phyloP scores from a whole-genome alignment of 2,113 vertebrate species.

The Potamarius usumacintae region DNA sequence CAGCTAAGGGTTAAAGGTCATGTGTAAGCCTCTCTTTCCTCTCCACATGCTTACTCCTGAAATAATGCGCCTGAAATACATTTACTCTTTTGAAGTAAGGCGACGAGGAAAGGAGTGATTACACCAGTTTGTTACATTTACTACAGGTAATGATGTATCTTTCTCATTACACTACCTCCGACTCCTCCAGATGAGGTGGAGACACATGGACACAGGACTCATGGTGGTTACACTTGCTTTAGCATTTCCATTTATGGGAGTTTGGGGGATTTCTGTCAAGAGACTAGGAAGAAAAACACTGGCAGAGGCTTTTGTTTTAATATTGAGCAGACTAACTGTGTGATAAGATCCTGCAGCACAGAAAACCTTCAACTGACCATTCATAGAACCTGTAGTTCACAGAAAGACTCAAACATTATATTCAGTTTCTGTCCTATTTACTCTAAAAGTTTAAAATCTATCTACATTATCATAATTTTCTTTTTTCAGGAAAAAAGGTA shows the following conservation, averaged over 20 bases:
- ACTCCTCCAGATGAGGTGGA: not conserved
- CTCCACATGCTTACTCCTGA: constrained; percentile 12
- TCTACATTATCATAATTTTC: not conserved
- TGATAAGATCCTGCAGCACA: constrained; percentile 5
- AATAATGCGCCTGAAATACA: constrained; percentile 18
- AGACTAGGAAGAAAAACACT: not conserved
- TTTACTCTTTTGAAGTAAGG: not conserved
- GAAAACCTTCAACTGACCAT: not conserved
- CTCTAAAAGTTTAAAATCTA: not conserved
- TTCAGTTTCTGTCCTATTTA: not conserved
- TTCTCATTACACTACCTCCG: not conserved
- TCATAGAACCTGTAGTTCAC: not conserved
- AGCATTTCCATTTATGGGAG: not conserved
- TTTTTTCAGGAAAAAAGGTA: too few species aligned
- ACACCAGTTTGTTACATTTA: not conserved
- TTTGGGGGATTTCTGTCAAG: not conserved
- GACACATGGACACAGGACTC: not conserved
- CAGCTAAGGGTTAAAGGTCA: constrained; percentile 47
- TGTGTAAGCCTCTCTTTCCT: constrained; percentile 31
- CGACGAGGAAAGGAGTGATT: constrained; percentile 2
- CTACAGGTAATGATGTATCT: constrained; percentile 11
- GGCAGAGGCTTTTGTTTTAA: not conserved
- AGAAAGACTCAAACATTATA: not conserved
- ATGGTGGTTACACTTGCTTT: not conserved
- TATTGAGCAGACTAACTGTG: not conserved